Evolutionary conservation across 2,888 invertebrate species (phyloP).

Genomic region (Amiota mariae): DNA sequence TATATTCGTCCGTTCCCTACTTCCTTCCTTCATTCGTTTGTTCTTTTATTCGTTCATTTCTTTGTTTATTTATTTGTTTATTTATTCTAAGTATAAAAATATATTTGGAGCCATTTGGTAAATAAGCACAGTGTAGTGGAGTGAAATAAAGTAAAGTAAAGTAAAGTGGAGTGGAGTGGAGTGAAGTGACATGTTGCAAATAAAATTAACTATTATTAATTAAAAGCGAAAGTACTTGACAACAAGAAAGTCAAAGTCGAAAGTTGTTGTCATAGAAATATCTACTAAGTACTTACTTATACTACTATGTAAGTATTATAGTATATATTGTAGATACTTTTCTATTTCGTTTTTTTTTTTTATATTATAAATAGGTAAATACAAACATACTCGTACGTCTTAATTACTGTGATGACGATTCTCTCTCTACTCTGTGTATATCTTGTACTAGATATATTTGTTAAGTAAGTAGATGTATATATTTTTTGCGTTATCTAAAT

Average conservation of each 20-base stretch:
- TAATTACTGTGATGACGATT: too few species aligned
- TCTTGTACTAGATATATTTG: too few species aligned
- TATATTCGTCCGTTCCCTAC: neutral
- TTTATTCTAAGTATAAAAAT: slow-evolving; percentile 9
- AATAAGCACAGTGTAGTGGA: slow-evolving; percentile 25
- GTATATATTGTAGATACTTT: neutral
- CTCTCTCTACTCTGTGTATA: too few species aligned
- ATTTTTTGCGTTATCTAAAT: neutral
- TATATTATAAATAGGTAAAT: too few species aligned
- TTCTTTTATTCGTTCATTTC: neutral
- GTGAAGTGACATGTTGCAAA: slow-evolving; percentile 38
- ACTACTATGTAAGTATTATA: too few species aligned
- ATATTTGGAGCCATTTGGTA: slow-evolving; percentile 50
- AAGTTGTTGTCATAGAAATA: neutral
- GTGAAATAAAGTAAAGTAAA: too few species aligned
- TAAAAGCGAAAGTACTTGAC: slow-evolving; percentile 57
- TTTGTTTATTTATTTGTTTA: slow-evolving; percentile 16
- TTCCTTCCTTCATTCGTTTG: neutral
- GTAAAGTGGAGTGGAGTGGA: too few species aligned
- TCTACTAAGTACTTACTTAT: neutral
- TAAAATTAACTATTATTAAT: slow-evolving; percentile 51
- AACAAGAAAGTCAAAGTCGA: slow-evolving; percentile 13
- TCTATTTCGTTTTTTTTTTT: neutral
- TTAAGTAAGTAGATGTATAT: too few species aligned
- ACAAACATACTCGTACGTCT: too few species aligned